Conservation (phyloP, 2,888 invertebrate species). For the Terebella lapidaria region DNA sequence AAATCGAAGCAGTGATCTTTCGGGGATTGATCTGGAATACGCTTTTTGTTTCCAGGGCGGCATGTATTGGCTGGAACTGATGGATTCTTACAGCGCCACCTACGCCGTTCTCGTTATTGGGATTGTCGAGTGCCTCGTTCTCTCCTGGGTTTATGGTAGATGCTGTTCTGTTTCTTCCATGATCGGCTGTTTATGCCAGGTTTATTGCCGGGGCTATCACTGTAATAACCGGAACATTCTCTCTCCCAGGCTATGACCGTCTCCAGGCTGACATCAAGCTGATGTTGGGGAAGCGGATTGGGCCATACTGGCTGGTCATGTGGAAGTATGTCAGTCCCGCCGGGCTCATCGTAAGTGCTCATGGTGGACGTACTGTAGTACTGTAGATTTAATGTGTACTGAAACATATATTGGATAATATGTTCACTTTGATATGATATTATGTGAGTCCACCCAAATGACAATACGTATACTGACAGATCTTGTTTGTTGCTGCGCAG, state of each 20-base stretch:
- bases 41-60: conserved; percentile 42
- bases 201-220: too few species aligned
- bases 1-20: too few species aligned
- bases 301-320: conserved; percentile 67
- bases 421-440: too few species aligned
- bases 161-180: too few species aligned
- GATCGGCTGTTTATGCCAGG: too few species aligned
- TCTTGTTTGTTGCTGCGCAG: background rate
- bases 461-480: too few species aligned
- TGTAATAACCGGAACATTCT: too few species aligned
- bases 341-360: conserved; percentile 65
- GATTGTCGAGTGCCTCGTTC: conserved; percentile 57
- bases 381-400: too few species aligned
- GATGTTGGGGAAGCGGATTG: conserved; percentile 62
- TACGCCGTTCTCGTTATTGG: conserved; percentile 57
- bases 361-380: too few species aligned
- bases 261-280: conserved; percentile 56
- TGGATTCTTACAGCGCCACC: conserved; percentile 56
- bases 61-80: conserved; percentile 56
- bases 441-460: too few species aligned
- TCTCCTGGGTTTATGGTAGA: background rate
- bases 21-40: too few species aligned
- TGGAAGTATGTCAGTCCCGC: conserved; percentile 71
- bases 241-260: conserved; percentile 51
- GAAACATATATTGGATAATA: too few species aligned